These are phyloP conservation scores for Dicerorhinus sumatrensis DNA, from an alignment of 2,113 vertebrate species.

Conservation along the genomic window DNA sequence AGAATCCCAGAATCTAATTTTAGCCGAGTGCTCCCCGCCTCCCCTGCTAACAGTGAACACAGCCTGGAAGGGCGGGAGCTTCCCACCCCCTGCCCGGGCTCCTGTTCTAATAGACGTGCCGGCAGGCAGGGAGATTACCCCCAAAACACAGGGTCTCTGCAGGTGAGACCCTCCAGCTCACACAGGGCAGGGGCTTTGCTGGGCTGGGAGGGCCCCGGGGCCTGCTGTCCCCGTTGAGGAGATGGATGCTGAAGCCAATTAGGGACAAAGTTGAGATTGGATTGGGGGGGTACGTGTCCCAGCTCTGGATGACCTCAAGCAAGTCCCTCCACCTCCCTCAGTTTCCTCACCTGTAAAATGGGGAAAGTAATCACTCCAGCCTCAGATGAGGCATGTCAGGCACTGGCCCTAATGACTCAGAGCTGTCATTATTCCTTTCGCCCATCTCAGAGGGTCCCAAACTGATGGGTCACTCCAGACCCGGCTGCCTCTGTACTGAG, in stretches of 20 bases:
- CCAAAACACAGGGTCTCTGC: not conserved
- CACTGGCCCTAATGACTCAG: not conserved
- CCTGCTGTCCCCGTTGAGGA: not conserved
- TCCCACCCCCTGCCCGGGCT: not conserved
- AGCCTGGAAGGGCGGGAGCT: not conserved
- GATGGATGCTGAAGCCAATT: not conserved
- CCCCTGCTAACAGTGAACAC: conserved; percentile 45
- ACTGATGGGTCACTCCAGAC: not conserved
- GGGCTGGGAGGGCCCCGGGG: not conserved
- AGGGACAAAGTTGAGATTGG: not conserved
- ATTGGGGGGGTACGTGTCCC: not conserved
- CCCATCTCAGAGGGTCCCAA: not conserved
- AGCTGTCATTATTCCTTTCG: not conserved
- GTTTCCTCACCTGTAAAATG: not conserved
- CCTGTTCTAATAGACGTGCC: not conserved
- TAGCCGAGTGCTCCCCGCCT: conserved; percentile 43
- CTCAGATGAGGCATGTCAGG: not conserved
- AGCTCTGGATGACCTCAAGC: not conserved
- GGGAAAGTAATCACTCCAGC: not conserved
- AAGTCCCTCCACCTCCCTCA: not conserved
- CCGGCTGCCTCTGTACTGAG: not conserved
- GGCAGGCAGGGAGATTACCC: not conserved
- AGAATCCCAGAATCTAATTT: conserved; percentile 79
- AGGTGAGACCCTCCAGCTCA: not conserved
- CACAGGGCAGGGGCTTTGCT: not conserved